phyloP scores from a whole-genome alignment of 1,140 invertebrate species.

The Aphelinus certus region DNA sequence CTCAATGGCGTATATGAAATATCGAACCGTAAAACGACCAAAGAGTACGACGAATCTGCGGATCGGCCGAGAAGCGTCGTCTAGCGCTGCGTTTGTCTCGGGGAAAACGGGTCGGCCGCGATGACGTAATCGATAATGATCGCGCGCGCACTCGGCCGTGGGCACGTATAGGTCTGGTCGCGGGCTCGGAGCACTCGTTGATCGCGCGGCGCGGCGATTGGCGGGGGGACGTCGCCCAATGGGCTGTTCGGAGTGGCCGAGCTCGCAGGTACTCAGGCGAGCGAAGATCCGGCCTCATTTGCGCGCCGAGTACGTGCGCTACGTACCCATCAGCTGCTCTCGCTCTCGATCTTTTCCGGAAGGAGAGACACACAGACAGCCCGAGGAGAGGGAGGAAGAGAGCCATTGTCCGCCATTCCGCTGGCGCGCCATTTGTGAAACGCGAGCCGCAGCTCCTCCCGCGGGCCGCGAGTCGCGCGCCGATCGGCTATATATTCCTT shows the following conservation, averaged over 20 bases:
- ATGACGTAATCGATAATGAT: slow-evolving; percentile 32
- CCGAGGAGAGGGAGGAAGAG: neutral
- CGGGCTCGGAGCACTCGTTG: slow-evolving; percentile 39
- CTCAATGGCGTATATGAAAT: too few relatives aligned
- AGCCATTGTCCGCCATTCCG: slow-evolving; percentile 32
- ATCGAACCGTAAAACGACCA: too few relatives aligned
- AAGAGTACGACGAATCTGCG: too few relatives aligned
- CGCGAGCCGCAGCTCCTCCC: slow-evolving; percentile 12
- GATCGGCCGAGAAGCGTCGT: too few relatives aligned
- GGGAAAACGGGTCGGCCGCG: slow-evolving; percentile 8
- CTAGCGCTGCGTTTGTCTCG: neutral
- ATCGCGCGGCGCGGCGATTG: neutral
- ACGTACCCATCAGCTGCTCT: neutral
- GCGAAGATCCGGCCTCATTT: slow-evolving; percentile 56
- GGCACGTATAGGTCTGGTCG: neutral
- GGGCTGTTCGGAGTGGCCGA: neutral
- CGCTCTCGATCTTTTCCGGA: slow-evolving; percentile 24
- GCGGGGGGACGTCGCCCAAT: slow-evolving; percentile 36
- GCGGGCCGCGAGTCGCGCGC: neutral
- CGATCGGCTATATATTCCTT: neutral
- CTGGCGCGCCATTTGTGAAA: slow-evolving; percentile 8
- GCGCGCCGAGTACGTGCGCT: neutral
- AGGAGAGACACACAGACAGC: neutral
- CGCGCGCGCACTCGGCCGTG: slow-evolving; percentile 10
- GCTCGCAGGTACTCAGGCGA: slow-evolving; percentile 48